phyloP scores from a whole-genome alignment of 1,140 invertebrate genomes.

The Cryptotermes secundus region DNA sequence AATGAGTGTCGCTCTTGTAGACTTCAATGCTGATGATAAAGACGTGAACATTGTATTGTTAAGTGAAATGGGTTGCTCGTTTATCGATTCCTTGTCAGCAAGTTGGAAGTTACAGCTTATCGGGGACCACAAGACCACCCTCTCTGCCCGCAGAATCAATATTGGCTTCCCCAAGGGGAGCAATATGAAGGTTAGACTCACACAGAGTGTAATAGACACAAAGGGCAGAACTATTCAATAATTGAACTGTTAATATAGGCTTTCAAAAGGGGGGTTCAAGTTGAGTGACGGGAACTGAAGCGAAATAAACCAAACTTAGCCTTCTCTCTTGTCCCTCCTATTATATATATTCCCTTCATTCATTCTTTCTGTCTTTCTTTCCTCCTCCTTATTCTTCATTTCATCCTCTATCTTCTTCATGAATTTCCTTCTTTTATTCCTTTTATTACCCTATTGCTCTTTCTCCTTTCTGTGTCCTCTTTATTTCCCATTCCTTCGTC shows the following conservation, averaged over 20 bases:
- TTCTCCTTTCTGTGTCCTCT: no score
- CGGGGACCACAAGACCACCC: neutral
- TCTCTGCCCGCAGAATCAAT: neutral
- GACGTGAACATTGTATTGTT: neutral
- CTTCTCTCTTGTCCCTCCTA: no score
- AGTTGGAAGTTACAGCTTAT: neutral
- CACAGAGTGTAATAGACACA: neutral
- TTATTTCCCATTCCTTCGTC: no score
- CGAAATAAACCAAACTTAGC: no score
- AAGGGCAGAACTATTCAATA: neutral
- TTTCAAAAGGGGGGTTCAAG: no score
- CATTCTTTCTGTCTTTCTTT: no score
- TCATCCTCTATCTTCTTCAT: no score
- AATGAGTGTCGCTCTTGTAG: neutral
- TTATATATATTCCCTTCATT: no score
- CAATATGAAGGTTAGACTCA: neutral
- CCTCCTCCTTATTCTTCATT: no score
- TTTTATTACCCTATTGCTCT: no score
- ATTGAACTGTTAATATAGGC: neutral
- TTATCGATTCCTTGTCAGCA: slow-evolving; percentile 1
- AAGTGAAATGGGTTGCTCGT: neutral
- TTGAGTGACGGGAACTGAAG: no score
- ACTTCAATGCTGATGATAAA: neutral
- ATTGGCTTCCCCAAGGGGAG: neutral
- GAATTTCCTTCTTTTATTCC: no score